Evolutionary conservation across 2,888 invertebrate species (phyloP).

Genomic region (Orthosia gothica): DNA sequence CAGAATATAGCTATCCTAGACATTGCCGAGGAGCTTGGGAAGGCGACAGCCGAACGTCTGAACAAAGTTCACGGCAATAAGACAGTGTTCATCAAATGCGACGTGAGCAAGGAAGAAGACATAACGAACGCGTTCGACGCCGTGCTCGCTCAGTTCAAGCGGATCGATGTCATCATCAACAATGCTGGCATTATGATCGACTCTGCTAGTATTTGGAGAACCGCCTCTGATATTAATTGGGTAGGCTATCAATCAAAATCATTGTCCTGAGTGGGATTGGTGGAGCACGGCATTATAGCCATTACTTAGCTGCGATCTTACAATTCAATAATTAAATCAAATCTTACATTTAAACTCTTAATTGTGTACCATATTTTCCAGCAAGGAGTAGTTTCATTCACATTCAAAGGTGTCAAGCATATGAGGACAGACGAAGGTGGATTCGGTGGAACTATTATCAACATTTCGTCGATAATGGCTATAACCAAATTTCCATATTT

Average conservation of each 20-base stretch:
- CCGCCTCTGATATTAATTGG: constrained; percentile 76
- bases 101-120: constrained; percentile 74
- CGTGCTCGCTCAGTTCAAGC: constrained; percentile 68
- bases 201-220: constrained; percentile 71
- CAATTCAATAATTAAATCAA: no score
- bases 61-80: constrained; percentile 69
- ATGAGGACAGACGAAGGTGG: constrained; percentile 78
- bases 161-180: constrained; percentile 78
- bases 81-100: constrained; percentile 76
- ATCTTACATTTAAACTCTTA: not conserved
- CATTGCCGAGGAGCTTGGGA: constrained; percentile 72
- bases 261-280: no score
- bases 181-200: constrained; percentile 81
- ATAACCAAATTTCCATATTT: constrained; percentile 56
- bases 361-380: constrained; percentile 62
- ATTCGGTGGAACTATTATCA: constrained; percentile 78
- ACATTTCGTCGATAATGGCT: constrained; percentile 74
- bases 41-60: constrained; percentile 66
- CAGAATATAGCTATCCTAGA: constrained; percentile 76
- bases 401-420: constrained; percentile 73
- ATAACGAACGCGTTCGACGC: constrained; percentile 71
- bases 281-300: no score
- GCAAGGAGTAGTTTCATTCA: constrained; percentile 88
- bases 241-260: constrained; percentile 59
- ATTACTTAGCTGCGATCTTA: no score